These are phyloP conservation scores for Drosophila nr. perissopoda DNA, from an alignment of 2,888 invertebrate genomes.

Conservation along the genomic window DNA sequence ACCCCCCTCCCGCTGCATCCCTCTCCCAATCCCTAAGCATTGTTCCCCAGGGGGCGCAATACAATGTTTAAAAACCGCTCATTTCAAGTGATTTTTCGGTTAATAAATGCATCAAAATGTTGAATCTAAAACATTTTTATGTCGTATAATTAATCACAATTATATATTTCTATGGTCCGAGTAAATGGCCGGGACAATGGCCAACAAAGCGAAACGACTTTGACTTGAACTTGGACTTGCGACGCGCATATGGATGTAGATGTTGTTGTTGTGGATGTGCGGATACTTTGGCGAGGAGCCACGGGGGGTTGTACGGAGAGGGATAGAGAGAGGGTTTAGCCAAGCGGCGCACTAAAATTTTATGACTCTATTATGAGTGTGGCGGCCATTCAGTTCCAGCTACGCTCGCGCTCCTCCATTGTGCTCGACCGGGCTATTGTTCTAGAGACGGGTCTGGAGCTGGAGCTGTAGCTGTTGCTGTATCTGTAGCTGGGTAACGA, in stretches of 20 bases:
- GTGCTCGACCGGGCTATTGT: slow-evolving; percentile 63
- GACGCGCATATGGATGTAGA: slow-evolving; percentile 8
- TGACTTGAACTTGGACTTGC: slow-evolving; percentile 43
- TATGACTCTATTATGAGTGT: slow-evolving; percentile 81
- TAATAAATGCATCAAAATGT: slow-evolving; percentile 79
- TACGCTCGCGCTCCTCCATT: slow-evolving; percentile 49
- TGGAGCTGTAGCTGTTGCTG: neutral
- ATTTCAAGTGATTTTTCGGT: slow-evolving; percentile 78
- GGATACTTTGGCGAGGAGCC: slow-evolving; percentile 61
- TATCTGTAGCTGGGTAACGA: slow-evolving; percentile 25
- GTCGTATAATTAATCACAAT: slow-evolving; percentile 80
- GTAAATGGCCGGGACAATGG: slow-evolving; percentile 76
- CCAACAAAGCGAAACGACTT: slow-evolving; percentile 76
- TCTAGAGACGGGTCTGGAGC: slow-evolving; percentile 47
- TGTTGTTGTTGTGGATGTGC: slow-evolving; percentile 21
- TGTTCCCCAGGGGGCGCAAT: slow-evolving; percentile 37
- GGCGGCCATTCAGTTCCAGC: slow-evolving; percentile 64
- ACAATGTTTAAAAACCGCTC: slow-evolving; percentile 61
- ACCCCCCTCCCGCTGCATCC: neutral
- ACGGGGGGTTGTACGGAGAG: slow-evolving; percentile 57
- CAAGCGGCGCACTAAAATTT: slow-evolving; percentile 77
- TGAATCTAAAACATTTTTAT: slow-evolving; percentile 79
- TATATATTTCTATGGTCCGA: slow-evolving; percentile 76
- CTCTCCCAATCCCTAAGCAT: neutral
- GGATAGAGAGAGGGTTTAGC: slow-evolving; percentile 33